A percentile compares a stretch with the other conserved stretches of the same genome.
These are phyloP conservation scores for Cygnus olor DNA, from an alignment of 2,797 vertebrate genomes.

Conservation along the genomic window DNA sequence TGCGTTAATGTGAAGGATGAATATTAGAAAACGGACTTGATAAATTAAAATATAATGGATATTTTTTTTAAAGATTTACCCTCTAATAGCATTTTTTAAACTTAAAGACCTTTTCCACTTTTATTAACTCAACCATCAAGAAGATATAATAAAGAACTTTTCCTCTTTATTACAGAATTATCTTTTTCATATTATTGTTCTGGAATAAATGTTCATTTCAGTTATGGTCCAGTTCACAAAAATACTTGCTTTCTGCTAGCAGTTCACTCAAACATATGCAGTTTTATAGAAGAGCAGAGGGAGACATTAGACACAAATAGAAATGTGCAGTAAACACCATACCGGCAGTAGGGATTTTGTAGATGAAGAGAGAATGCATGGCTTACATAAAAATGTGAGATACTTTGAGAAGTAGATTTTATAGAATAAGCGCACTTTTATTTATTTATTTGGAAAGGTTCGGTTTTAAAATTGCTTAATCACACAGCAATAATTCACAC, in stretches of 20 bases:
- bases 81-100: background rate
- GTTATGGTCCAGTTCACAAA: background rate
- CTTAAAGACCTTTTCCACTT: constrained; percentile 24
- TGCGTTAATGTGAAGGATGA: background rate
- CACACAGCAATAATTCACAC: background rate
- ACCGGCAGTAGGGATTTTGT: background rate
- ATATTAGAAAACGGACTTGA: background rate
- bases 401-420: constrained; percentile 9
- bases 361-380: constrained; percentile 4
- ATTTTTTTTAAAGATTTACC: background rate
- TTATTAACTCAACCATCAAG: constrained; percentile 39
- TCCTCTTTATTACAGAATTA: constrained; percentile 33
- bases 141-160: constrained; percentile 6
- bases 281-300: constrained; percentile 41
- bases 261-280: background rate
- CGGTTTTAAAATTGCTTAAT: constrained; percentile 1
- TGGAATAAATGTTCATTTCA: constrained; percentile 37
- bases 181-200: background rate
- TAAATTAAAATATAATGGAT: background rate
- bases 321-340: constrained; percentile 31
- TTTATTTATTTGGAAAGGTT: background rate
- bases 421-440: background rate
- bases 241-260: background rate
- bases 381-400: constrained; percentile 13
- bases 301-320: constrained; percentile 48